Base-by-base conservation (phyloP, 2,113 vertebrate species). In the Ahaetulla prasina region DNA sequence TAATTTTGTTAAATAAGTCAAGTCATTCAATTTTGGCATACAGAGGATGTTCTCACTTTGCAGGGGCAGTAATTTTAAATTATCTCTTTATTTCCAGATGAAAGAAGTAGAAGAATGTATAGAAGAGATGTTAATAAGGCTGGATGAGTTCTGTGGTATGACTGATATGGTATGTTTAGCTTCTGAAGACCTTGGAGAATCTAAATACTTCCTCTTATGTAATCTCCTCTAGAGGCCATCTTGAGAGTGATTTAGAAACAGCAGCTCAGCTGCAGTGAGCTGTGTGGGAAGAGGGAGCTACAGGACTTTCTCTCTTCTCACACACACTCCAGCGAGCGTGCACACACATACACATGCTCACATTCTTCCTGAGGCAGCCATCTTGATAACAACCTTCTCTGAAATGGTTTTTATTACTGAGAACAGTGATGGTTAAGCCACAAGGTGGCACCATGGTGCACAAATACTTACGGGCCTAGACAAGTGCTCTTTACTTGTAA, bases 391-490 rank as follows among this genome's bases (percentile, higher is more conserved):
- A 49, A 84, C 95, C 95, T 92, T 94, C 88, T 91, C 50, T 23
- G 80, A 95, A 90, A 89, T 91, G 92, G 94, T 84, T 93, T 92
- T 89, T 74, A 35, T 93, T 94, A 89, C 94, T 85, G 90, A 3
- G 92, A 96, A 95, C 93, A 93, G 95, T 94, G 88, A 3, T 92
- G 90, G 25, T 52, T 35, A 68, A 92, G 94, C 95, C 97, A 92
- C 95, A 94, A 97, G 97, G 97, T 97, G 97, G 97, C 97, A 95
- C 95, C 89, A 93, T 94, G 90, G 95, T 87, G 95, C 90, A 80
- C 90, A 86, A 57, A 90, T 89, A 94, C 88, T 10, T 95, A 94
- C 92, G 94, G 94, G 90, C 85, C 4, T 20, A 25, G 93, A 23
- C 90, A 88, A 88, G 94, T 95, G 93, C 93, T 91, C 93, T 95